phyloP scores from a whole-genome alignment of 2,888 invertebrate genomes.

The Apotomis turbidana region DNA sequence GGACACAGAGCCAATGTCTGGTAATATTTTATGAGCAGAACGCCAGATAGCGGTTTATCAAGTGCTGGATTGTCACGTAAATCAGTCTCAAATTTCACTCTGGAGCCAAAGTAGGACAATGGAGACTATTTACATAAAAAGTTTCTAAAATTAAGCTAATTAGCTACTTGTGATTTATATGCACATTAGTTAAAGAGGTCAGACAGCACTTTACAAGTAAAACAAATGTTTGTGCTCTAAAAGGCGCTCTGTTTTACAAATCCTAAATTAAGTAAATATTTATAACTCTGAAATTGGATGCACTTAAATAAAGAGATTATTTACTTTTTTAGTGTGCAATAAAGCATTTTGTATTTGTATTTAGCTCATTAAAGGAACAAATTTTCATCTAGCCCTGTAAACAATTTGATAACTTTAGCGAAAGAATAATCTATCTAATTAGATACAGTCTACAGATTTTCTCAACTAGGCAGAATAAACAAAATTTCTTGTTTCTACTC shows the following conservation, averaged over 20 bases:
- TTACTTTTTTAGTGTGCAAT: too few species aligned
- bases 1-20: slow-evolving; percentile 27
- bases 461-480: slow-evolving; percentile 20
- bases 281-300: too few species aligned
- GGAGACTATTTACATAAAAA: slow-evolving; percentile 8
- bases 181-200: not conserved
- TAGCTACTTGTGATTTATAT: not conserved
- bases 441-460: slow-evolving; percentile 4
- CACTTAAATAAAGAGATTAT: too few species aligned
- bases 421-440: slow-evolving; percentile 4
- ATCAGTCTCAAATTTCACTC: slow-evolving; percentile 38
- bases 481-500: slow-evolving; percentile 34
- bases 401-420: not conserved
- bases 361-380: too few species aligned
- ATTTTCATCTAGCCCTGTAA: not conserved
- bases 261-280: not conserved
- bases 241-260: not conserved
- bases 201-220: not conserved
- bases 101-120: slow-evolving; percentile 27
- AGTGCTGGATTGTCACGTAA: slow-evolving; percentile 38
- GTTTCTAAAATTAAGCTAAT: slow-evolving; percentile 1
- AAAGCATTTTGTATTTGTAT: too few species aligned
- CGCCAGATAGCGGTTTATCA: slow-evolving; percentile 37
- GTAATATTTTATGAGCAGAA: slow-evolving; percentile 38
- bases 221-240: not conserved